These are phyloP conservation scores for Cryptocephalus moraei DNA, from an alignment of 2,888 invertebrate species.

Conservation along the genomic window DNA sequence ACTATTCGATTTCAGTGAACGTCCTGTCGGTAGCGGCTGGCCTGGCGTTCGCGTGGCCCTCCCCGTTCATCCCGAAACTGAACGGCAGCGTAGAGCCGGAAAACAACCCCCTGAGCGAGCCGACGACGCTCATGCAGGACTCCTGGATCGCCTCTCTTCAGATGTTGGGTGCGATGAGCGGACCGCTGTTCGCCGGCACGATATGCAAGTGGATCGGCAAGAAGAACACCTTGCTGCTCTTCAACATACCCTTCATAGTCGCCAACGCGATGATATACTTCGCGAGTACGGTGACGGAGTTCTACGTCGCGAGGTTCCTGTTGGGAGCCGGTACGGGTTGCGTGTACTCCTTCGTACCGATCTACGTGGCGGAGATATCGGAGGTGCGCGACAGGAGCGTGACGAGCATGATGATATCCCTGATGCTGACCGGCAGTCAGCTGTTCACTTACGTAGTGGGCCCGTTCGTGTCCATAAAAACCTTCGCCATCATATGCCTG, in stretches of 20 bases:
- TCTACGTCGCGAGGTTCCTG: conserved; percentile 45
- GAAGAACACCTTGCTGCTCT: conserved; percentile 53
- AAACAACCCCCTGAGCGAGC: conserved; percentile 18
- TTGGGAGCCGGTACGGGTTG: conserved; percentile 58
- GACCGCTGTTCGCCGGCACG: conserved; percentile 19
- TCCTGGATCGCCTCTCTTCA: conserved; percentile 23
- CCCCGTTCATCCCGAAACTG: conserved; percentile 20
- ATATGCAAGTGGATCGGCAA: conserved; percentile 41
- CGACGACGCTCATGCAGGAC: conserved; percentile 17
- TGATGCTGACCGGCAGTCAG: conserved; percentile 14
- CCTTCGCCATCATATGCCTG: conserved; percentile 13
- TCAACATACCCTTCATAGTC: conserved; percentile 52
- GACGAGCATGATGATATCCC: conserved; percentile 14
- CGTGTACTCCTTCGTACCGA: conserved; percentile 62
- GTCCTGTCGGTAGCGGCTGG: conserved; percentile 19
- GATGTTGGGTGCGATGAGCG: conserved; percentile 20
- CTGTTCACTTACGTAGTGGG: conserved; percentile 15
- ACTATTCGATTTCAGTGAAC: conserved; percentile 16
- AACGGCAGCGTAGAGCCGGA: conserved; percentile 11
- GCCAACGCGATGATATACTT: conserved; percentile 28
- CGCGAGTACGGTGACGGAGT: conserved; percentile 12
- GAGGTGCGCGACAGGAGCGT: conserved; percentile 64
- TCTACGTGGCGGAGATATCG: conserved; percentile 80
- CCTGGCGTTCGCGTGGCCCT: conserved; percentile 21
- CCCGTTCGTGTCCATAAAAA: conserved; percentile 17